Conservation (phyloP, 2,888 invertebrate species). For the Marasmarcha lunaedactyla region DNA sequence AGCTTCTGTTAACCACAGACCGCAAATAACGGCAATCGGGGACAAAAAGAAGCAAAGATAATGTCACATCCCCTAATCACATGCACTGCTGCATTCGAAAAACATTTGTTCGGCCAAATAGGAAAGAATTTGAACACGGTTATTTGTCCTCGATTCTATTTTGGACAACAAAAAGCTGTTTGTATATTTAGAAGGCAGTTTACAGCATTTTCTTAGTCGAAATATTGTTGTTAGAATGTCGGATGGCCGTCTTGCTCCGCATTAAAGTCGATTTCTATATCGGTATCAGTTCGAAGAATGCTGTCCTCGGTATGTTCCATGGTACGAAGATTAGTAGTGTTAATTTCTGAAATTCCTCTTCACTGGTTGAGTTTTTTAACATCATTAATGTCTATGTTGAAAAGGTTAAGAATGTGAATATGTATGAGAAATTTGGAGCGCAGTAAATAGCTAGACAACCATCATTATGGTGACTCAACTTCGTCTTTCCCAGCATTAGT, state of each 20-base stretch:
- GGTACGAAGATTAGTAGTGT: constrained; percentile 42
- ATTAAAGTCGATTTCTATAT: constrained; percentile 44
- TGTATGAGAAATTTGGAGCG: constrained; percentile 43
- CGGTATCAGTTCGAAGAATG: constrained; percentile 43
- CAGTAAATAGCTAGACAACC: constrained; percentile 45
- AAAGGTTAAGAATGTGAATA: constrained; percentile 40
- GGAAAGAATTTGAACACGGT: constrained; percentile 34
- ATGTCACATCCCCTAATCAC: constrained; percentile 68
- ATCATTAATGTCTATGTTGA: constrained; percentile 45
- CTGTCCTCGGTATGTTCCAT: constrained; percentile 30
- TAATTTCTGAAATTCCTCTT: constrained; percentile 43
- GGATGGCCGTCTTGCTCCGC: constrained; percentile 22
- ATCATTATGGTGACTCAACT: constrained; percentile 48
- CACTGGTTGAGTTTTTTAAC: constrained; percentile 44
- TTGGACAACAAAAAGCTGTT: constrained; percentile 35
- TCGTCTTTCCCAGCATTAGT: constrained; percentile 40
- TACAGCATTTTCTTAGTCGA: constrained; percentile 31
- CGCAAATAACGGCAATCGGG: constrained; percentile 51
- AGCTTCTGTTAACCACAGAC: constrained; percentile 42
- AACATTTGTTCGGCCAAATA: constrained; percentile 53
- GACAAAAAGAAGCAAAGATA: constrained; percentile 58
- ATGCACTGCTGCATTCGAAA: constrained; percentile 63
- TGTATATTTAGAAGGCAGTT: constrained; percentile 37
- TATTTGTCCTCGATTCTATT: constrained; percentile 46
- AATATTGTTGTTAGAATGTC: constrained; percentile 47